Evolutionary conservation across 2,113 vertebrate genomes (phyloP).

Genomic region (Labeo rohita): DNA sequence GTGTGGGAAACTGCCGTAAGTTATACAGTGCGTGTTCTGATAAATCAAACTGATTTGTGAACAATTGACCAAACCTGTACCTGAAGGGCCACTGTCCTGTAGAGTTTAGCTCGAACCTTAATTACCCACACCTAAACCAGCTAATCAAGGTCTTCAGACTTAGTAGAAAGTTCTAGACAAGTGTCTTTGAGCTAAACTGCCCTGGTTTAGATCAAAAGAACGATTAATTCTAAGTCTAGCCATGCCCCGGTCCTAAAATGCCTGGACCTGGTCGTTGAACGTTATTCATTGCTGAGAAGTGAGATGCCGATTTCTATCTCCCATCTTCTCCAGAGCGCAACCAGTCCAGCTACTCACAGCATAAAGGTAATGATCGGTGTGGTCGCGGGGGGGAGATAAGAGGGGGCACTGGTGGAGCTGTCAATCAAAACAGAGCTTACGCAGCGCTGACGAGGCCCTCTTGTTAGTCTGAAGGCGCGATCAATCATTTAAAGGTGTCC

Average conservation of each 20-base stretch:
- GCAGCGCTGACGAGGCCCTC: constrained; percentile 42
- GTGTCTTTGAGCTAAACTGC: no score
- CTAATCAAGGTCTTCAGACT: no score
- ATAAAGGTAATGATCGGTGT: background rate
- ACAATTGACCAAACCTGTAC: no score
- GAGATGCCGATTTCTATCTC: background rate
- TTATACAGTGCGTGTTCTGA: no score
- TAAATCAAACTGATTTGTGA: no score
- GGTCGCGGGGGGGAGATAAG: constrained; percentile 3
- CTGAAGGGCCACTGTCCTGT: no score
- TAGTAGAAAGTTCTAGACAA: no score
- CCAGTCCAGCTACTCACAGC: background rate
- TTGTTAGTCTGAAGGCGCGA: constrained; percentile 46
- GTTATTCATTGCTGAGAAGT: background rate
- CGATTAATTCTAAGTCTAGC: no score
- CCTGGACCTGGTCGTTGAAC: background rate
- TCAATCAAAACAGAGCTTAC: constrained; percentile 42
- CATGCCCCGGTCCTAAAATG: background rate
- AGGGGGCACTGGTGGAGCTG: background rate
- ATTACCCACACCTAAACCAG: no score
- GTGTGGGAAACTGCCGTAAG: no score
- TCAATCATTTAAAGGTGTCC: constrained; percentile 50
- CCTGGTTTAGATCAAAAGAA: no score
- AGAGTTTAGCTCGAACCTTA: no score
- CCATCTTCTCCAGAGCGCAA: background rate